Conservation (phyloP, 2,797 vertebrate genomes). For the Enteromius argenteus region DNA sequence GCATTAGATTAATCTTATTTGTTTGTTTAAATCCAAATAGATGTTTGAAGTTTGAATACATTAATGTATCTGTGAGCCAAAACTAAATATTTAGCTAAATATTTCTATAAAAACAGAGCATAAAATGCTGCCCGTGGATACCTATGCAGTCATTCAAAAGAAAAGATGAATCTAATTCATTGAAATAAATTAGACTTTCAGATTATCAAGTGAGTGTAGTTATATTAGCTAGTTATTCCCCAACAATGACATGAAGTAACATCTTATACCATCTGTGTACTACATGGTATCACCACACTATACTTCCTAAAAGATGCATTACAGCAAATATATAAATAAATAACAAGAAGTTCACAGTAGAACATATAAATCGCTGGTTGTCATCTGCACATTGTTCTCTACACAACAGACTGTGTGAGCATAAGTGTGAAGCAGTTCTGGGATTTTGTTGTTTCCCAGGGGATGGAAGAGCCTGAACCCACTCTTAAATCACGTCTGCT, state of each 20-base stretch:
- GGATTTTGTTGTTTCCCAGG: slow-evolving; percentile 54
- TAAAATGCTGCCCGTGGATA: background rate
- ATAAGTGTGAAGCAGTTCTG: slow-evolving; percentile 31
- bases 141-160: background rate
- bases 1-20: background rate
- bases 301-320: background rate
- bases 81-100: background rate
- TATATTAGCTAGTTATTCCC: background rate
- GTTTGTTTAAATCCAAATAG: background rate
- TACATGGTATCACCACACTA: background rate
- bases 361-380: background rate
- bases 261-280: background rate
- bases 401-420: slow-evolving; percentile 47
- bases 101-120: background rate
- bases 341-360: slow-evolving; percentile 15
- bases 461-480: slow-evolving; percentile 64
- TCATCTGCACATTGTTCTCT: slow-evolving; percentile 29
- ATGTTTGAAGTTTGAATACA: background rate
- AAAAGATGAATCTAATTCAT: background rate
- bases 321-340: slow-evolving; percentile 18
- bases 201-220: background rate
- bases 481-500: slow-evolving; percentile 77
- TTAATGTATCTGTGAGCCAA: background rate
- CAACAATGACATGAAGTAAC: no score
- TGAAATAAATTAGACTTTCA: background rate